Evolutionary conservation across 2,797 vertebrate species (phyloP), one percentile per base, ranked within the genome.

Genomic region (Sebastes hubbsi): DNA sequence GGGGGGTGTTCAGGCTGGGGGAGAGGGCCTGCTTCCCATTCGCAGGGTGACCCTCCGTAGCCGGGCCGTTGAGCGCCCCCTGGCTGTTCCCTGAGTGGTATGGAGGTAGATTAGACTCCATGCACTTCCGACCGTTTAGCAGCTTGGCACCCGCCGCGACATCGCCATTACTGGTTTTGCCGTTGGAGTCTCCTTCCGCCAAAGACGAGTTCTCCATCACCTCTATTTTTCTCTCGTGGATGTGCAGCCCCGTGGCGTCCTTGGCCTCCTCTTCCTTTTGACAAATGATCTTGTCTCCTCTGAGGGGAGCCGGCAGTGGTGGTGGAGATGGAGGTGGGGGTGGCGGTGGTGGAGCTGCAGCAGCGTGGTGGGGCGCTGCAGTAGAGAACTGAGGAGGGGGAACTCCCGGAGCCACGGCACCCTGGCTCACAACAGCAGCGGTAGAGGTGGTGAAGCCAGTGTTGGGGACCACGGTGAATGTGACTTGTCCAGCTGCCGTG

Each of bases 191-290:
- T 91, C 97, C 97, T 2, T 93, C 93, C 72, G 96, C 94, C 91
- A 98, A 94, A 70, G 97, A 98, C n/a, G 97, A 97, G 94, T 99
- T 99, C 94, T 99, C 99, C 98, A 99, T 98, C 84, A 99, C 97
- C 95, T 99, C 98, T 61, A 99, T 99, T 95, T 98, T 99, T 82
- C 97, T 96, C 90, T 99, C 99, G 5, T 99, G 99, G 90, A 99
- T 94, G 82, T 99, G 98, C 91, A 99, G 97, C 95, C 98, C 99
- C 66, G 99, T 98, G 90, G 97, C 97, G 71, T 99, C 99, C 94
- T 99, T 99, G 92, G 99, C 99, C 95, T 99, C 98, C 95, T 99
- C 99, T 95, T 99, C 99, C 95, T 99, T 99, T 96, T 99, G 98
- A 97, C 99, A 99, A 94, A 99, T 99, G 74, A 99, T 99, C 95